These are phyloP conservation scores for Oncorhynchus tshawytscha DNA, from an alignment of 2,113 vertebrate species.

Conservation along the genomic window DNA sequence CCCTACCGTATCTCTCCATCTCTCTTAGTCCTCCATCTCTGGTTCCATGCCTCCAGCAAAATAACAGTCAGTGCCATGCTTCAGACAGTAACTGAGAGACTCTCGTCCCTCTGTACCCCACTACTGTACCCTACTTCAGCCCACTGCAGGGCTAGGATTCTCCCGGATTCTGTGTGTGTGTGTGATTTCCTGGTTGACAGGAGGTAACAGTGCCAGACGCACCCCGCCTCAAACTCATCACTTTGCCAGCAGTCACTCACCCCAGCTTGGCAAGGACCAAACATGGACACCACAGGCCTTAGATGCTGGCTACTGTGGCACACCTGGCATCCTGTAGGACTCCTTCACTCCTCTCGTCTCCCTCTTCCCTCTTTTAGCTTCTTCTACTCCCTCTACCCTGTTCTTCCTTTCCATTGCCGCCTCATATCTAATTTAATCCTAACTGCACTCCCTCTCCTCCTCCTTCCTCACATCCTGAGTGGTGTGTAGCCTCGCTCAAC, in stretches of 20 bases:
- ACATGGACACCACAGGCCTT: neutral
- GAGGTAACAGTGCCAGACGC: constrained; percentile 12
- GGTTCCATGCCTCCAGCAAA: no score
- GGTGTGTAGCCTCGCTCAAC: neutral
- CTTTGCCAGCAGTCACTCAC: constrained; percentile 20
- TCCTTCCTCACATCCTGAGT: no score
- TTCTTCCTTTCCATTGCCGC: no score
- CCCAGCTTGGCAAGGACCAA: neutral
- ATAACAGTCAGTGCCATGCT: no score
- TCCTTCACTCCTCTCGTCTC: neutral
- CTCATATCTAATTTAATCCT: no score
- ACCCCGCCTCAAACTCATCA: constrained; percentile 35
- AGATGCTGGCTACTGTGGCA: no score
- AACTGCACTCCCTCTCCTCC: no score
- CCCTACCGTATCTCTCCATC: no score
- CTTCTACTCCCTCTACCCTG: neutral
- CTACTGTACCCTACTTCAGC: constrained; percentile 3
- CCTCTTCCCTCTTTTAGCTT: no score
- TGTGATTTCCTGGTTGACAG: constrained; percentile 21
- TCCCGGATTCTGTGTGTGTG: no score
- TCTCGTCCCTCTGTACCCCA: constrained; percentile 14
- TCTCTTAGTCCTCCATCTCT: no score
- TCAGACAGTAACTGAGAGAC: no score
- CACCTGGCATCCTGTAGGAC: neutral
- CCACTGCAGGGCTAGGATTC: neutral